phyloP scores from a whole-genome alignment of 2,888 invertebrate species.

The Callimorpha dominula region DNA sequence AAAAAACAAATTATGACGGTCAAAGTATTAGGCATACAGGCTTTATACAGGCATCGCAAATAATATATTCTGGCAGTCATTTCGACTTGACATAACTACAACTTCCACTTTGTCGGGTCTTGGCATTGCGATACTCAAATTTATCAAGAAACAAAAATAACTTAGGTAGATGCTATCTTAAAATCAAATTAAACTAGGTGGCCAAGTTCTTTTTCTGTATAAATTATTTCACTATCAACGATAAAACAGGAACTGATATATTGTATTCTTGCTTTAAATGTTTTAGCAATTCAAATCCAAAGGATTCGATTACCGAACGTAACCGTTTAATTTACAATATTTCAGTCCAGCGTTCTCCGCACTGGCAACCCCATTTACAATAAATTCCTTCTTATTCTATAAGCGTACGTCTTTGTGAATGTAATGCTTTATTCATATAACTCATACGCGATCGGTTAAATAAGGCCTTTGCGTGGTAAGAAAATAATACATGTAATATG shows the following conservation, averaged over 20 bases:
- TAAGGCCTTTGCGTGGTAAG: slow-evolving; percentile 46
- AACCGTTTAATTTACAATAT: slow-evolving; percentile 9
- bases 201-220: neutral
- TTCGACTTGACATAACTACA: too few relatives aligned
- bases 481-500: slow-evolving; percentile 53
- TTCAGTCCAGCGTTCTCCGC: slow-evolving; percentile 11
- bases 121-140: too few relatives aligned
- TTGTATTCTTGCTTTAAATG: neutral
- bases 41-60: too few relatives aligned
- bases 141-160: too few relatives aligned
- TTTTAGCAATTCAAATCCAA: neutral
- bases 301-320: neutral
- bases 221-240: neutral
- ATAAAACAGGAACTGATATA: too few relatives aligned
- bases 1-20: too few relatives aligned
- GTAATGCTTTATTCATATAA: slow-evolving; percentile 43
- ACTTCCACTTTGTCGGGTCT: too few relatives aligned
- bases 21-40: too few relatives aligned
- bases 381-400: slow-evolving; percentile 54
- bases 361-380: slow-evolving; percentile 46
- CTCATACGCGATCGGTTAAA: slow-evolving; percentile 45
- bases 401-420: slow-evolving; percentile 54
- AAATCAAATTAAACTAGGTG: neutral
- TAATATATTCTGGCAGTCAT: too few relatives aligned
- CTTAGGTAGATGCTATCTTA: too few relatives aligned